Conservation (phyloP, 2,113 vertebrate species). For the Beaufortia kweichowensis region DNA sequence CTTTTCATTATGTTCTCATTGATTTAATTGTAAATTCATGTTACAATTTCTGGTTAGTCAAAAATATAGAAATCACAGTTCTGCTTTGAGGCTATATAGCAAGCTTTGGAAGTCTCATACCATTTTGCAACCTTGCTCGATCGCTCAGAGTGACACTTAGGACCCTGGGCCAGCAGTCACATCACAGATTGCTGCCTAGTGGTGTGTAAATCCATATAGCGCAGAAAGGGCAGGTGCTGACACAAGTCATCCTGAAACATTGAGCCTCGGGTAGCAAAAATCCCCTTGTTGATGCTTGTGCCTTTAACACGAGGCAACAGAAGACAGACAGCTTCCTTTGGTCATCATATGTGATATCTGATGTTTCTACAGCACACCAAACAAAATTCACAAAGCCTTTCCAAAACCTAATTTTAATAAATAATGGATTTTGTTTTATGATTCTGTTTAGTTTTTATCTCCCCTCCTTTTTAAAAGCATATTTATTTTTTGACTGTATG, state of each 20-base stretch:
- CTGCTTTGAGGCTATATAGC: not conserved
- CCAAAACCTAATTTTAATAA: no score
- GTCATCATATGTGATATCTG: not conserved
- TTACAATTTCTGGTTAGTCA: not conserved
- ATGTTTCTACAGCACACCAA: not conserved
- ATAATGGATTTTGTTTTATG: not conserved
- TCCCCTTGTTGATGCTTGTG: constrained; percentile 1
- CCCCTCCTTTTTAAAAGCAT: not conserved
- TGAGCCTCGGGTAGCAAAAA: constrained; percentile 3
- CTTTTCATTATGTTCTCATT: not conserved
- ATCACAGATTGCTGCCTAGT: constrained; percentile 47
- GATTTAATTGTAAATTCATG: not conserved
- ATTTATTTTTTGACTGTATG: constrained; percentile 36
- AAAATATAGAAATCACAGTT: not conserved
- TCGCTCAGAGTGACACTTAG: constrained; percentile 35
- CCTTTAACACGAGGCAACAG: not conserved
- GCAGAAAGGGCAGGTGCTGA: constrained; percentile 20
- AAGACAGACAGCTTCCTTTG: not conserved
- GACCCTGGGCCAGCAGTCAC: constrained; percentile 47
- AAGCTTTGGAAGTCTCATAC: constrained; percentile 10
- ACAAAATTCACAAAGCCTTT: no score
- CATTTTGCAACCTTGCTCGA: constrained; percentile 39
- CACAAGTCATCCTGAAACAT: constrained; percentile 22
- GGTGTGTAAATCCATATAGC: constrained; percentile 54
- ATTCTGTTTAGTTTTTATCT: not conserved